Conservation (phyloP, 2,113 vertebrate genomes). For the Sinocyclocheilus anshuiensis region DNA sequence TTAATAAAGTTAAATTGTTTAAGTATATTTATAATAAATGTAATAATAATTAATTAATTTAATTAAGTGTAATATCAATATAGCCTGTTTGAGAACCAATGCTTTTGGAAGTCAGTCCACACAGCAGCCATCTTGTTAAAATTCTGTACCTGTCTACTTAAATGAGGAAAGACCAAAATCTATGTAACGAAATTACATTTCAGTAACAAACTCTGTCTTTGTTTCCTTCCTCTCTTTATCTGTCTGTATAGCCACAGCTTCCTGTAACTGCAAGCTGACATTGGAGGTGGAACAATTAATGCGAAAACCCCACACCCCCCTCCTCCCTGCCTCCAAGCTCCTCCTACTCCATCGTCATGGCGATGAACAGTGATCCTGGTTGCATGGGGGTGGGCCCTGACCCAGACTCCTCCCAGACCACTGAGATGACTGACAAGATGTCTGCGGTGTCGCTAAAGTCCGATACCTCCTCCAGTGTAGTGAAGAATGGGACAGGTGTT, state of each 20-base stretch:
- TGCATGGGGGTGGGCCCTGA: slow-evolving; percentile 56
- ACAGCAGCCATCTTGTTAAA: background rate
- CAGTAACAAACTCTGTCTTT: background rate
- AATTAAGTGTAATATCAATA: too few species aligned
- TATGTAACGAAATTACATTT: background rate
- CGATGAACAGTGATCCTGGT: slow-evolving; percentile 70
- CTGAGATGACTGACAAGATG: slow-evolving; percentile 79
- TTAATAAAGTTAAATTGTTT: background rate
- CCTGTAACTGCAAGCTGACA: slow-evolving; percentile 18
- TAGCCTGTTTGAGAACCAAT: too few species aligned
- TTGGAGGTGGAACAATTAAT: slow-evolving; percentile 36
- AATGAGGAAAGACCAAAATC: background rate
- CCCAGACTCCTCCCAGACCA: slow-evolving; percentile 55
- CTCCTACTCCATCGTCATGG: slow-evolving; percentile 63
- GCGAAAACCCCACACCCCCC: slow-evolving; percentile 7
- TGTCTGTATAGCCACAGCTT: slow-evolving; percentile 5
- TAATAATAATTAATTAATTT: too few species aligned
- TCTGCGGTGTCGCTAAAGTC: slow-evolving; percentile 75
- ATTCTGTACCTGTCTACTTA: background rate
- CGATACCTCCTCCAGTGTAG: slow-evolving; percentile 64
- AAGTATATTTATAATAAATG: background rate
- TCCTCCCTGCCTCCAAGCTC: slow-evolving; percentile 36
- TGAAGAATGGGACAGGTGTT: slow-evolving; percentile 68
- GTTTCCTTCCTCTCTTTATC: background rate
- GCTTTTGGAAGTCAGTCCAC: background rate